Base-by-base conservation (phyloP, 2,113 vertebrate species). In the Fregata magnificens region DNA sequence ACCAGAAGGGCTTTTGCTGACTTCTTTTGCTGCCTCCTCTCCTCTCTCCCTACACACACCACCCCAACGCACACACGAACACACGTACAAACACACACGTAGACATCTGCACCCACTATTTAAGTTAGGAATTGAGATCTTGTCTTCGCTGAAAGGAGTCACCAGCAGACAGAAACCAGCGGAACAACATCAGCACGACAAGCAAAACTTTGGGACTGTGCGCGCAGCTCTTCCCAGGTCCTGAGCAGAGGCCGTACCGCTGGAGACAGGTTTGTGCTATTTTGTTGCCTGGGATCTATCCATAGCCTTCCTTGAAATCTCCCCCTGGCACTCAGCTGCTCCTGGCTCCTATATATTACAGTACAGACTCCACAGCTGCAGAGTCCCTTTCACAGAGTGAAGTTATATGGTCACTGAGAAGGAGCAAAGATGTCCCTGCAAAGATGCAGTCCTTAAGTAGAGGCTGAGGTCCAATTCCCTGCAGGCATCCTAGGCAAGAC, bases 181-280 rank as follows among this genome's bases (percentile, higher is more conserved):
- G 16, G 49, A 92, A 86, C 32, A 62, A 3, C 17, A 73, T 18
- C 25, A n/a, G 18, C 0, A 0, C 1, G 8, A 50, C 38, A 81
- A 81, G 22, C 24, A 83, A 81, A 45, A 78, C 36, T 42, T 47
- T 59, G 50, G 59, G 38, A 59, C 52, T 45, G 40, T 1, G 5
- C 1, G 0, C 0, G 9, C 7, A 10, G 34, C 66, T 81, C 28
- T 62, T 53, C 67, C 63, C 49, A 14, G 69, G 15, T 18, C 74
- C 61, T 49, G 24, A 85, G 71, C 44, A 61, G 45, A 72, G 62
- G 18, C 7, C 0, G 0, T 8, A 34, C 44, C 6, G 1, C 49
- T 26, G 74, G 53, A 52, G 24, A 49, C 16, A 56, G 38, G 24
- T 36, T 62, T 49, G 71, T 31, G 49, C 25, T 45, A 24, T 74